Base-by-base conservation (phyloP, 2,888 invertebrate genomes). In the Caenorhabditis imperialis region DNA sequence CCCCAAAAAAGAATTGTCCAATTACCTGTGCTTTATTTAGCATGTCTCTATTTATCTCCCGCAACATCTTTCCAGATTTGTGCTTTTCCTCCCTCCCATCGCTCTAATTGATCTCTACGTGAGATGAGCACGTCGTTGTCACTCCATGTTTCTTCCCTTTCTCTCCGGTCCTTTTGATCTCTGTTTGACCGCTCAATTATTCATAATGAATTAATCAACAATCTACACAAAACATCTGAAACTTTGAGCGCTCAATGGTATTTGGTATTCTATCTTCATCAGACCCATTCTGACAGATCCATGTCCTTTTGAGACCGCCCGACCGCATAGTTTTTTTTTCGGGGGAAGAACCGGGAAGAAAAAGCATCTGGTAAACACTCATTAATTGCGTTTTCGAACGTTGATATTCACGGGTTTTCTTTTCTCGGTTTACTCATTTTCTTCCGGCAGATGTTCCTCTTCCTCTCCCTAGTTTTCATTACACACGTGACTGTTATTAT, bases 311-410 rank as follows among this genome's bases (percentile, higher is more conserved):
- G n/a, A n/a, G n/a, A n/a, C 38, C 25, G 38, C 51, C 30, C 55
- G 33, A 33, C 33, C 22, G 30, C 10, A 30, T 30, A 30, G 14
- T 14, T 61, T 48, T 42, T 30, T 50, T 42, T 33, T 42, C 23
- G 20, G 33, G 1, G 25, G 38, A 33, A n/a, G 42, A 18, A 20
- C 20, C n/a, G 6, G 4, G 30, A 30, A 63, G 3, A 25, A 30
- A 54, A 54, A 57, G 57, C 57, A 57, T 67, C 57, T 67, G 67
- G 67, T 67, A 67, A 67, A 67, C 67, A 65, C 55, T 51, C 67
- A 67, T 67, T 57, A 67, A 67, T 67, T 58, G 50, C 30, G 27
- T 57, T 53, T n/a, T 51, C 22, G 50, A 61, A 61, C 61, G 51
- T 48, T 63, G 54, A 45, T 50, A 54, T 63, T 47, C 38, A 20